Base-by-base conservation (phyloP, 1,140 invertebrate species). In the Rhopalosiphum padi region DNA sequence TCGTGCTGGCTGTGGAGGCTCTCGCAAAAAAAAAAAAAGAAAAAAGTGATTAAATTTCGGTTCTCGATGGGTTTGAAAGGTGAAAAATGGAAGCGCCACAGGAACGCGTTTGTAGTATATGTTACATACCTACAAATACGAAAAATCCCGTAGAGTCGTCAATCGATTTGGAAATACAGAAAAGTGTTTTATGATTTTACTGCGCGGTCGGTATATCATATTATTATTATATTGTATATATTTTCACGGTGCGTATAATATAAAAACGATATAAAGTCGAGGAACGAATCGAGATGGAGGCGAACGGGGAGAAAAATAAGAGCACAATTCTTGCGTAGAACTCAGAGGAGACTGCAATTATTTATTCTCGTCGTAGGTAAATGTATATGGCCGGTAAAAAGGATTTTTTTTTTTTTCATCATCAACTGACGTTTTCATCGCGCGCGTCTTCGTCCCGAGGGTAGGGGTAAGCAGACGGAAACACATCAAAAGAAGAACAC, bases 41-140 rank as follows among this genome's bases (percentile, higher is more conserved):
- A 37, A 37, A 46, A 77, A 77, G 60, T n/a, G 60, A 77, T 77
- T 77, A 77, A n/a, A 77, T 77, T 77, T 77, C 60, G 60, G 60
- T n/a, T 77, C 30, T 77, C 60, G 60, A 18, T 18, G 60, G 15
- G n/a, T n/a, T 77, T n/a, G n/a, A 77, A n/a, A 77, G 60, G 60
- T n/a, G 60, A 77, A n/a, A 68, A 60, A n/a, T 18, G 60, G 30
- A 77, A 35, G 60, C 30, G 15, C 9, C 30, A 30, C 4, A 30
- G 11, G 4, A 77, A n/a, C 30, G 60, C 15, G 25, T 68, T 18
- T 77, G 15, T 60, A 60, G 15, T 60, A 60, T 30, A 60, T 60
- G 9, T 60, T 53, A 53, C 22, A 53, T n/a, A 77, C 60, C n/a
- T 77, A n/a, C 5, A 77, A 77, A 77, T 35, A 15, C 15, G 60